Evolutionary conservation across 2,797 vertebrate species (phyloP).

Genomic region (Pipistrellus kuhlii): DNA sequence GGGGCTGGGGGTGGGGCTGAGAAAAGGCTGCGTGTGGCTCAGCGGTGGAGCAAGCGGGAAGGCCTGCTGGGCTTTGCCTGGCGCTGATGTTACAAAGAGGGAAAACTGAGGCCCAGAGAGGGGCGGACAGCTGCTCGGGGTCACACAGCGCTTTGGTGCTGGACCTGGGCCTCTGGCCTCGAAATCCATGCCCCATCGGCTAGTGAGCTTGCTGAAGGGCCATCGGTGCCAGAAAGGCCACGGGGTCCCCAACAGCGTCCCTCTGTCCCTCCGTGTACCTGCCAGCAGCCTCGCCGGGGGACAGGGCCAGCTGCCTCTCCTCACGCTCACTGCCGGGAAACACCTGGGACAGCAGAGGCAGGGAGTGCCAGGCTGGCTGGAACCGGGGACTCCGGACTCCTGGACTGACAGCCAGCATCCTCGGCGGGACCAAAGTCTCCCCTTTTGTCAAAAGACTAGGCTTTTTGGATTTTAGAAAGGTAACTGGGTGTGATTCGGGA

Average conservation of each 20-base stretch:
- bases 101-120: not conserved
- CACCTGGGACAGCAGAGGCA: fast-evolving
- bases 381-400: not conserved
- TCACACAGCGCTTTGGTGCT: not conserved
- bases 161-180: not conserved
- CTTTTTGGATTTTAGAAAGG: not conserved
- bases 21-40: fast-evolving
- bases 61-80: not conserved
- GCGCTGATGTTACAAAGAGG: not conserved
- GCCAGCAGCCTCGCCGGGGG: not conserved
- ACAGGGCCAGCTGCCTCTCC: fast-evolving
- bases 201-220: not conserved
- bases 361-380: not conserved
- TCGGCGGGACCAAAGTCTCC: not conserved
- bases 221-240: fast-evolving
- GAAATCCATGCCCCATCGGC: fast-evolving
- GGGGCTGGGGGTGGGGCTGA: too few species aligned
- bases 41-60: fast-evolving
- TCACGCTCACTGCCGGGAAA: not conserved
- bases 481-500: too few species aligned
- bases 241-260: fast-evolving
- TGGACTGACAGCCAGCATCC: not conserved
- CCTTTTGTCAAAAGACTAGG: not conserved
- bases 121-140: not conserved
- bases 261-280: not conserved